These are phyloP conservation scores for Dolomedes plantarius DNA, from an alignment of 2,888 invertebrate genomes.

Conservation along the genomic window DNA sequence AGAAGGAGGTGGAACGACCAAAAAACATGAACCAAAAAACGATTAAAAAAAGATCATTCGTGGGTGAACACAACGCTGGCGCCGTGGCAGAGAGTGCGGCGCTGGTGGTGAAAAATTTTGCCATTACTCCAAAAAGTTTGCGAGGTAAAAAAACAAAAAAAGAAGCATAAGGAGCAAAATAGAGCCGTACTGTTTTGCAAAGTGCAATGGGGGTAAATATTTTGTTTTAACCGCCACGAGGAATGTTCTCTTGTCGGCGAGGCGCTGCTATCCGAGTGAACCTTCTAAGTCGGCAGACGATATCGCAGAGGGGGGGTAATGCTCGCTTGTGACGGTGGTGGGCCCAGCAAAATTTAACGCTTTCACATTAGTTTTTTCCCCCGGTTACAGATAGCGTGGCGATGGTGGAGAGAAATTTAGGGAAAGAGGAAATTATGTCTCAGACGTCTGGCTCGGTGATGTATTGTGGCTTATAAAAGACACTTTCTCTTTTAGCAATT, in stretches of 20 bases:
- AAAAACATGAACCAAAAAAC: conserved; percentile 11
- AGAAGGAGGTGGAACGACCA: not conserved
- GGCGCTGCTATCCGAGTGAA: too few relatives aligned
- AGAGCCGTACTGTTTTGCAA: not conserved
- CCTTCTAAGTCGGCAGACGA: too few relatives aligned
- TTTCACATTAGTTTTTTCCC: too few relatives aligned
- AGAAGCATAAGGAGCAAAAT: conserved; percentile 3
- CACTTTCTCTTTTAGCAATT: too few relatives aligned
- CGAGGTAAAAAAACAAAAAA: not conserved
- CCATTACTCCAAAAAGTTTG: conserved; percentile 24
- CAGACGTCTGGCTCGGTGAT: too few relatives aligned
- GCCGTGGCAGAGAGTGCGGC: conserved; percentile 12
- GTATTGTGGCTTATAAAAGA: too few relatives aligned
- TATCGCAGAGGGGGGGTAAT: too few relatives aligned
- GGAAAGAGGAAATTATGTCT: too few relatives aligned
- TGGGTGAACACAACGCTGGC: conserved; percentile 32
- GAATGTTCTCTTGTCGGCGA: not conserved
- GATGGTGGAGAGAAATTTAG: too few relatives aligned
- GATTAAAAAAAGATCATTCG: conserved; percentile 21
- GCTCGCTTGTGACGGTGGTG: too few relatives aligned
- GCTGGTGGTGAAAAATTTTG: conserved; percentile 52
- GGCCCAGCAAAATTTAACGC: too few relatives aligned
- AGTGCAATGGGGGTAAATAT: conserved; percentile 29
- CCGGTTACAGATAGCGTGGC: too few relatives aligned
- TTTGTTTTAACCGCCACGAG: conserved; percentile 3